These are phyloP conservation scores for Spermophilus dauricus DNA, from an alignment of 2,113 vertebrate species.

Conservation along the genomic window DNA sequence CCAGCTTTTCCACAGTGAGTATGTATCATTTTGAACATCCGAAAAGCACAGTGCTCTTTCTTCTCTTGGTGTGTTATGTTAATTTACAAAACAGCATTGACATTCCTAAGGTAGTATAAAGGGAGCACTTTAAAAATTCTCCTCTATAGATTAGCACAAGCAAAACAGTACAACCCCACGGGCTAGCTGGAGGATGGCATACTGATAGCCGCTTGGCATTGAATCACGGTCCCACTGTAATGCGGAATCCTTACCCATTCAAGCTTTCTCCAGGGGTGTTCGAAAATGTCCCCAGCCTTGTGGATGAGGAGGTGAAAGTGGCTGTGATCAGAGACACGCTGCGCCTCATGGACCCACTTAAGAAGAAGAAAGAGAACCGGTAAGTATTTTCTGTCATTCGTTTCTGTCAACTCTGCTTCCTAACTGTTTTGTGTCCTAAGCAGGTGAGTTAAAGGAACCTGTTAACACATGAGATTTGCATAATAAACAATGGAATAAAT, in stretches of 20 bases:
- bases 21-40: conserved; percentile 10
- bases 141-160: not conserved
- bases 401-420: not conserved
- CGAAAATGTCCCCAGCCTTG: conserved; percentile 95
- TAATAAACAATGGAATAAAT: not conserved
- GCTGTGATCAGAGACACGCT: conserved; percentile 97
- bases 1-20: not conserved
- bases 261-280: conserved; percentile 97
- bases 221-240: conserved; percentile 28
- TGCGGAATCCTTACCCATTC: conserved; percentile 68
- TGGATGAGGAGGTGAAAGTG: conserved; percentile 98
- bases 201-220: not conserved
- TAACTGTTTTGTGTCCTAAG: not conserved
- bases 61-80: conserved; percentile 9
- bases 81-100: conserved; percentile 51
- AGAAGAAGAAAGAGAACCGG: conserved; percentile 86
- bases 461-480: not conserved
- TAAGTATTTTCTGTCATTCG: conserved; percentile 80
- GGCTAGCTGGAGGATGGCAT: not conserved
- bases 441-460: not conserved
- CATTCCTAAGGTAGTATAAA: not conserved
- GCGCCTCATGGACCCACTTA: conserved; percentile 94
- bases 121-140: not conserved
- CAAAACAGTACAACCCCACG: not conserved
- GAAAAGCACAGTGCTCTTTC: not conserved